Evolutionary conservation across 2,888 invertebrate genomes (phyloP).

Genomic region (Gasteruption jaculator): DNA sequence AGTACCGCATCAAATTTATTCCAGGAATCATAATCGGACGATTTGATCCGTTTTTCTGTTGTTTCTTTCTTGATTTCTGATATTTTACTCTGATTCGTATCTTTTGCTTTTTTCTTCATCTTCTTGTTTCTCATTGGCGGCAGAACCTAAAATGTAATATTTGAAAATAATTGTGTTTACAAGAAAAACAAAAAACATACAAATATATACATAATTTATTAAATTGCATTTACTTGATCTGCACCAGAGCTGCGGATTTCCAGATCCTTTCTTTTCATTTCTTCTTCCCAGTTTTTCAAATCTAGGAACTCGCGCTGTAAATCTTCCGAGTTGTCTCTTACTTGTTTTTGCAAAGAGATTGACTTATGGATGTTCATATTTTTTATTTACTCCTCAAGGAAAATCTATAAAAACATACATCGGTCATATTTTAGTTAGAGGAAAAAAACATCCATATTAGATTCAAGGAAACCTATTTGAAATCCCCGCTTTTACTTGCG

Average conservation of each 20-base stretch:
- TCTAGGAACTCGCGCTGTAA: conserved; percentile 68
- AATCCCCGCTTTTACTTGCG: no score
- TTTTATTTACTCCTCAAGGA: conserved; percentile 7
- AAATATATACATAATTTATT: not conserved
- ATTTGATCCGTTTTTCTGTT: conserved; percentile 53
- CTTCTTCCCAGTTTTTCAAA: conserved; percentile 66
- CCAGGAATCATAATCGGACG: conserved; percentile 70
- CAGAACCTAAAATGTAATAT: conserved; percentile 43
- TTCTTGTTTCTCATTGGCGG: conserved; percentile 57
- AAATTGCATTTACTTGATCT: conserved; percentile 29
- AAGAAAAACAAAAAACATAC: conserved; percentile 9
- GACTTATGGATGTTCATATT: conserved; percentile 58
- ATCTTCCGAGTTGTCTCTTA: conserved; percentile 68
- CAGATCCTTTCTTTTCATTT: conserved; percentile 70
- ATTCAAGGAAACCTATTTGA: no score
- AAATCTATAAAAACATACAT: not conserved
- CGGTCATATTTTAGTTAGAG: no score
- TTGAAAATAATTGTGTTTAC: conserved; percentile 4
- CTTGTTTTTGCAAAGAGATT: conserved; percentile 65
- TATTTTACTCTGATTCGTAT: conserved; percentile 21
- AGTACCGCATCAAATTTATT: conserved; percentile 74
- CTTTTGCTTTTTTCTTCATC: conserved; percentile 28
- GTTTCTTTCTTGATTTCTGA: conserved; percentile 31
- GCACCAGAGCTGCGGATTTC: conserved; percentile 51
- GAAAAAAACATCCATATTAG: no score